Percentiles rank a stretch among this genome's conserved stretches.
Conservation (phyloP, 2,888 invertebrate species). For the Koerneria pararmatus region DNA sequence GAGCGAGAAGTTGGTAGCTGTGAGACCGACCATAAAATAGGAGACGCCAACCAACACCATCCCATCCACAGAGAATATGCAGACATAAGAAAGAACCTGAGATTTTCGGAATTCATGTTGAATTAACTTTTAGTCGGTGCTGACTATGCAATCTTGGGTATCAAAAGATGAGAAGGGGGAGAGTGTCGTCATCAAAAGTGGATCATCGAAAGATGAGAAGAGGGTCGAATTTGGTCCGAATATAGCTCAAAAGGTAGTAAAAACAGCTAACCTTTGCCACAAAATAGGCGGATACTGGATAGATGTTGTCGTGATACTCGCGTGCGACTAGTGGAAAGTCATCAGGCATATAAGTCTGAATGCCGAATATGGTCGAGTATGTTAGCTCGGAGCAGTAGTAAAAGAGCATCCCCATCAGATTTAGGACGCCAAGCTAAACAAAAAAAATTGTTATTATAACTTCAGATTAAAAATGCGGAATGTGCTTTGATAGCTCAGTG, state of each 20-base stretch:
- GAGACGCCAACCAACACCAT: constrained; percentile 76
- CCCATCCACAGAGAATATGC: constrained; percentile 79
- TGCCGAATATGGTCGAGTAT: constrained; percentile 83
- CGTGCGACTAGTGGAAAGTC: constrained; percentile 83
- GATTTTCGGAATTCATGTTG: neutral
- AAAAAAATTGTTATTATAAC: too few species aligned
- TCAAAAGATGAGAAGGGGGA: neutral
- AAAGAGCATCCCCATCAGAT: constrained; percentile 64
- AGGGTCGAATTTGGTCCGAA: neutral
- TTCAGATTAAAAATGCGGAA: too few species aligned
- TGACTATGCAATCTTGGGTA: neutral
- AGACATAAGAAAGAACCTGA: constrained; percentile 63
- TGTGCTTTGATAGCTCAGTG: too few species aligned
- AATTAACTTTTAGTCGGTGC: neutral
- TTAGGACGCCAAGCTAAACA: neutral
- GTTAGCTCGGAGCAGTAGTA: constrained; percentile 87
- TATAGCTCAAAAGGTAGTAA: neutral
- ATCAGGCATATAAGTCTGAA: constrained; percentile 80
- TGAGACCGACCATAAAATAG: constrained; percentile 75
- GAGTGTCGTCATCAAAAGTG: neutral
- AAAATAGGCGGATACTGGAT: constrained; percentile 67
- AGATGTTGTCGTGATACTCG: constrained; percentile 87
- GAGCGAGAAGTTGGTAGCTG: neutral
- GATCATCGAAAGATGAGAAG: neutral
- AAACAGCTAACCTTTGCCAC: constrained; percentile 40